These are phyloP conservation scores for Thomomys bottae DNA, from an alignment of 2,113 vertebrate species.

Conservation along the genomic window DNA sequence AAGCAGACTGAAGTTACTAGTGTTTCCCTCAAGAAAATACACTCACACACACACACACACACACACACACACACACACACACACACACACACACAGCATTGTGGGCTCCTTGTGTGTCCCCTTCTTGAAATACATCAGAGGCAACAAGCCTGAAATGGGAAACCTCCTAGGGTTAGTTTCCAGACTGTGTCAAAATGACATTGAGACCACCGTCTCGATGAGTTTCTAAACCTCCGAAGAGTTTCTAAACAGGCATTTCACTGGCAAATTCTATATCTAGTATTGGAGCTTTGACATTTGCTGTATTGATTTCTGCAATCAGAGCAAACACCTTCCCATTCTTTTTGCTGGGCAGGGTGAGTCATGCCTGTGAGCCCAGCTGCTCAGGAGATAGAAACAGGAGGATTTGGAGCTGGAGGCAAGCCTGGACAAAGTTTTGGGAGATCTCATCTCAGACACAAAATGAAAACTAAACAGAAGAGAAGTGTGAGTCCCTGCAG, in stretches of 20 bases:
- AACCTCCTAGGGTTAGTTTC: neutral
- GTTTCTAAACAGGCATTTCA: neutral
- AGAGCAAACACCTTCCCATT: neutral
- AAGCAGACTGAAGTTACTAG: neutral
- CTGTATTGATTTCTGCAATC: neutral
- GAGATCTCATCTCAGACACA: too few species aligned
- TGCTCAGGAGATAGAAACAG: too few species aligned
- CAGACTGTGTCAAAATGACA: neutral
- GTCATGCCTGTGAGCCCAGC: too few species aligned
- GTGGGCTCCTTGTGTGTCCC: neutral
- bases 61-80: too few species aligned
- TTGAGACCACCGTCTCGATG: neutral
- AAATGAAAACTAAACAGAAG: too few species aligned
- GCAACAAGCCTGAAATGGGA: neutral
- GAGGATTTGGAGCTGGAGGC: too few species aligned
- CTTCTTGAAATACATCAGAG: neutral
- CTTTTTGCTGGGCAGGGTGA: neutral
- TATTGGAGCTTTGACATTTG: neutral
- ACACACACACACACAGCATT: neutral
- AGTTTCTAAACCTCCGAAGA: neutral
- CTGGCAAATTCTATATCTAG: neutral
- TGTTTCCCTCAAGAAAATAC: constrained; percentile 1
- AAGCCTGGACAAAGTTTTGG: too few species aligned
- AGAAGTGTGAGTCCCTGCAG: too few species aligned
- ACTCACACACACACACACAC: neutral